Conservation (phyloP, 2,797 vertebrate genomes). For the Coracias cyanogaster region DNA sequence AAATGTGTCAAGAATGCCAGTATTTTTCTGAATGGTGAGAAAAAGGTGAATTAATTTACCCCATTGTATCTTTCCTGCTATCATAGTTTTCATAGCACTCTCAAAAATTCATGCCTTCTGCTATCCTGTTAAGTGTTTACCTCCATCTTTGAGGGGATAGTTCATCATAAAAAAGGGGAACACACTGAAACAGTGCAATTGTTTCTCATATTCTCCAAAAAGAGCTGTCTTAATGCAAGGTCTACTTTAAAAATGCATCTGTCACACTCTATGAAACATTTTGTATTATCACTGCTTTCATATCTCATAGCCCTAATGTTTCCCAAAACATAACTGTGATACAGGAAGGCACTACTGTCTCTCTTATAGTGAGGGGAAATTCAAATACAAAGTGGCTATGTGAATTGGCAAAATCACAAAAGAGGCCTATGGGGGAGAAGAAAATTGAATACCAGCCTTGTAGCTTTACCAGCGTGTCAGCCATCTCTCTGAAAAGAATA, state of each 20-base stretch:
- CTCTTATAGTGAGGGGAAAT: not conserved
- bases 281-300: not conserved
- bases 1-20: not conserved
- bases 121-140: not conserved
- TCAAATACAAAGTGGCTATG: not conserved
- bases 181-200: not conserved
- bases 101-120: not conserved
- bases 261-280: not conserved
- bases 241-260: not conserved
- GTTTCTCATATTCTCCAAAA: not conserved
- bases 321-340: not conserved
- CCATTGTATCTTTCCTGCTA: not conserved
- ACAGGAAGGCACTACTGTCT: not conserved
- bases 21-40: not conserved
- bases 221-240: not conserved
- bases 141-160: not conserved
- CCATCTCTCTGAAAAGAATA: not conserved
- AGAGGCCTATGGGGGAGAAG: conserved; percentile 5
- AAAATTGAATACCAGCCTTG: conserved; percentile 18
- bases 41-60: not conserved
- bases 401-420: conserved; percentile 36
- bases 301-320: not conserved
- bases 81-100: not conserved
- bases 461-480: not conserved
- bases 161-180: not conserved